phyloP scores from a whole-genome alignment of 2,113 vertebrate genomes.

The Elaphurus davidianus region DNA sequence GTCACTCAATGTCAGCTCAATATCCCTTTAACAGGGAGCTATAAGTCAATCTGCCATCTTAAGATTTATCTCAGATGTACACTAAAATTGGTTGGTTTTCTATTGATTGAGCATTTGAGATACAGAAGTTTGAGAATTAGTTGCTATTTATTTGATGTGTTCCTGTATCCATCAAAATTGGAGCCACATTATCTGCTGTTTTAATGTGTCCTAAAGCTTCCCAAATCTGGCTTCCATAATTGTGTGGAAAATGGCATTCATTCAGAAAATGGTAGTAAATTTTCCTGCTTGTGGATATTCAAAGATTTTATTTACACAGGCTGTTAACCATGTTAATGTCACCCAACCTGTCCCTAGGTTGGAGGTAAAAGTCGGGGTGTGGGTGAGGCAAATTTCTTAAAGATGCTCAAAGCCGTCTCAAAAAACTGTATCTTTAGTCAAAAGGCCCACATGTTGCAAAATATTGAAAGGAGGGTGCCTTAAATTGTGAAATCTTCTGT shows the following conservation, averaged over 20 bases:
- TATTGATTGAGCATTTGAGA: slow-evolving; percentile 56
- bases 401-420: background rate
- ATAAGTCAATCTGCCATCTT: slow-evolving; percentile 52
- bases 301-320: background rate
- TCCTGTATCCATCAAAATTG: slow-evolving; percentile 2
- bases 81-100: slow-evolving; percentile 58
- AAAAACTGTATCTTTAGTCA: background rate
- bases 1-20: slow-evolving; percentile 58
- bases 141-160: slow-evolving; percentile 27
- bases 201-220: background rate
- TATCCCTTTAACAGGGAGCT: slow-evolving; percentile 39
- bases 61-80: slow-evolving; percentile 52
- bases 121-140: slow-evolving; percentile 54
- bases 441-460: slow-evolving; percentile 42
- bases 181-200: background rate
- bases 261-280: background rate
- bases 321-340: background rate
- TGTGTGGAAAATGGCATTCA: background rate
- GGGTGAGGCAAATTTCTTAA: background rate
- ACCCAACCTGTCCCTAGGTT: background rate
- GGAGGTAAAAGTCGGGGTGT: background rate
- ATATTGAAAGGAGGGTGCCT: slow-evolving; percentile 39
- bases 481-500: slow-evolving; percentile 66
- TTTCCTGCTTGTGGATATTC: background rate
- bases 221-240: background rate